phyloP scores from a whole-genome alignment of 2,113 vertebrate genomes.

The Planiliza haematocheilus region DNA sequence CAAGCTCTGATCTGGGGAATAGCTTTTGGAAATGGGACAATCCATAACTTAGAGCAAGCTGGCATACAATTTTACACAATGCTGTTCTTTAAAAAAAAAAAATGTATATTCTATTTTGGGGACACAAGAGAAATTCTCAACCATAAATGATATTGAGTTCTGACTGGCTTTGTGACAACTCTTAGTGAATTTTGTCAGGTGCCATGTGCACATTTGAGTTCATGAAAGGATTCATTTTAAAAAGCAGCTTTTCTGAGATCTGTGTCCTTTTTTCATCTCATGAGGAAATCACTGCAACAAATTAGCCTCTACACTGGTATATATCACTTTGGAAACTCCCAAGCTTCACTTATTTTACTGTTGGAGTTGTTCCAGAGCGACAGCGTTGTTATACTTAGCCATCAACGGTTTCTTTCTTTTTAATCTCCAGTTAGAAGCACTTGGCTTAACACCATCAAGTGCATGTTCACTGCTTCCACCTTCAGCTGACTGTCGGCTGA shows the following conservation, averaged over 20 bases:
- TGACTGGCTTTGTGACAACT: slow-evolving; percentile 19
- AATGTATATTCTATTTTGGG: slow-evolving; percentile 34
- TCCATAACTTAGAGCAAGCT: slow-evolving; percentile 24
- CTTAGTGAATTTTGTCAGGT: neutral
- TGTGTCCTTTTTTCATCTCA: no score
- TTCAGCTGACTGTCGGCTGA: slow-evolving; percentile 24
- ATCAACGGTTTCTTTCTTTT: slow-evolving; percentile 43
- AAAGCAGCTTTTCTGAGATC: neutral
- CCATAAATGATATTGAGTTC: slow-evolving; percentile 16
- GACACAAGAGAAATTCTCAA: neutral
- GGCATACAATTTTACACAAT: slow-evolving; percentile 24
- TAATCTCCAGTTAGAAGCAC: slow-evolving; percentile 40
- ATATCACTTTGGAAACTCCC: neutral
- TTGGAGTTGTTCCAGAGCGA: slow-evolving; percentile 28
- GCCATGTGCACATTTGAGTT: slow-evolving; percentile 3
- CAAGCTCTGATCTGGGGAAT: slow-evolving; percentile 27
- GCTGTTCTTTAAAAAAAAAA: slow-evolving; percentile 8
- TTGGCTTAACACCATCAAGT: slow-evolving; percentile 25
- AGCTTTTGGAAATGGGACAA: slow-evolving; percentile 42
- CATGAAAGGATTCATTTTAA: neutral
- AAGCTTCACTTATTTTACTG: slow-evolving; percentile 26
- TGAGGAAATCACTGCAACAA: no score
- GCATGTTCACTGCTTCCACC: slow-evolving; percentile 14
- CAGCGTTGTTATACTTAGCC: slow-evolving; percentile 23
- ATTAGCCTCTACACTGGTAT: neutral